phyloP scores from a whole-genome alignment of 2,888 invertebrate species.

The Spicauda simplicius region DNA sequence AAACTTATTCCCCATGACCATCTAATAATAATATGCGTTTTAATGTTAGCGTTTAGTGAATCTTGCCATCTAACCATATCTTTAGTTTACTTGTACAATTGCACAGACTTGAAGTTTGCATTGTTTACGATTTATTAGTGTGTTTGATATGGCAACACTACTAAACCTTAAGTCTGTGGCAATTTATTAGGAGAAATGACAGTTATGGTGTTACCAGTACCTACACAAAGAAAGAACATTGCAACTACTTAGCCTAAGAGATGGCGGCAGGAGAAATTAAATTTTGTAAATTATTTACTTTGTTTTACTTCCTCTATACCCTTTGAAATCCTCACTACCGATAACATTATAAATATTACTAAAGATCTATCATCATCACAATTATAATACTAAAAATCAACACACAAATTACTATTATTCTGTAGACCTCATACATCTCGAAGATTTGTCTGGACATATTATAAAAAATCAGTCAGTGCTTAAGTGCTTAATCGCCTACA shows the following conservation, averaged over 20 bases:
- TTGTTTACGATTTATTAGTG: constrained; percentile 20
- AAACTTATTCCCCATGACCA: constrained; percentile 18
- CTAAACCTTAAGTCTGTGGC: constrained; percentile 51
- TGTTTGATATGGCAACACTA: constrained; percentile 21
- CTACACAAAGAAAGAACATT: constrained; percentile 75
- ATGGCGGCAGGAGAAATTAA: constrained; percentile 77
- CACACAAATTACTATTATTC: too few relatives aligned
- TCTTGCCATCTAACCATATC: constrained; percentile 76
- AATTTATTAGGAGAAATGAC: constrained; percentile 53
- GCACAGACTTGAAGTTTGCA: constrained; percentile 51
- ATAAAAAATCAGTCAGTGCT: too few relatives aligned
- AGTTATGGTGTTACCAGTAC: constrained; percentile 82
- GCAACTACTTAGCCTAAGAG: constrained; percentile 74
- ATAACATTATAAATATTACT: too few relatives aligned
- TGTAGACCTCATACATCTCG: too few relatives aligned
- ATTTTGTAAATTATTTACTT: constrained; percentile 77
- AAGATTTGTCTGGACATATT: too few relatives aligned
- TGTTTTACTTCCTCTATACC: constrained; percentile 54
- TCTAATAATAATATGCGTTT: constrained; percentile 37
- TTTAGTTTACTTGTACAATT: constrained; percentile 64
- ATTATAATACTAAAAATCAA: not conserved
- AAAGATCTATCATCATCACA: not conserved
- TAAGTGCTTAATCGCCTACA: too few relatives aligned
- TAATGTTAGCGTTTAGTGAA: constrained; percentile 83
- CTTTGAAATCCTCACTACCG: not conserved